These are phyloP conservation scores for Myathropa florea DNA, from an alignment of 2,888 invertebrate species.

Conservation along the genomic window DNA sequence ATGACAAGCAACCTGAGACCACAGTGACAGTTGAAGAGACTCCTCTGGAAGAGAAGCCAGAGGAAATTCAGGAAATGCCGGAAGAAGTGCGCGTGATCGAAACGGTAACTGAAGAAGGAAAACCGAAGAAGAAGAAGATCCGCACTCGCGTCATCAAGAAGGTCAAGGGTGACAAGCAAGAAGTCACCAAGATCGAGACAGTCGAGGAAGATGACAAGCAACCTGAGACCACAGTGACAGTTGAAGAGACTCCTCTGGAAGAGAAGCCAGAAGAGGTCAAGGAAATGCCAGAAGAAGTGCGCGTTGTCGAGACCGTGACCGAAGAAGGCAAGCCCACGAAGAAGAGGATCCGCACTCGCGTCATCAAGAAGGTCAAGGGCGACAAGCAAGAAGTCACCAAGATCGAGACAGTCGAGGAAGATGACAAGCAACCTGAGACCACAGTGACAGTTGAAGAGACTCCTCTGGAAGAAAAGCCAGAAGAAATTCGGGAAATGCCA, in stretches of 20 bases:
- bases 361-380: constrained; percentile 44
- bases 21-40: constrained; percentile 48
- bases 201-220: constrained; percentile 78
- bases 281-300: constrained; percentile 62
- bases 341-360: constrained; percentile 74
- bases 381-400: constrained; percentile 46
- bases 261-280: constrained; percentile 40
- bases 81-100: constrained; percentile 42
- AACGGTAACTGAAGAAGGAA: constrained; percentile 34
- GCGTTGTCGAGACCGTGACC: constrained; percentile 72
- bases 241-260: constrained; percentile 75
- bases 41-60: constrained; percentile 29
- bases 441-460: constrained; percentile 35
- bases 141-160: constrained; percentile 42
- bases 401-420: constrained; percentile 43
- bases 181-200: constrained; percentile 77
- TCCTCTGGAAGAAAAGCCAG: constrained; percentile 31
- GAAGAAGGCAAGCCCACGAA: constrained; percentile 75
- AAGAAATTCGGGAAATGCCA: constrained; percentile 20
- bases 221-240: constrained; percentile 74
- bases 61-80: constrained; percentile 30
- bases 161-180: constrained; percentile 74
- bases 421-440: constrained; percentile 36
- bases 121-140: constrained; percentile 41
- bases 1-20: constrained; percentile 45